phyloP scores from a whole-genome alignment of 2,113 vertebrate genomes.

The Poicephalus gulielmi region DNA sequence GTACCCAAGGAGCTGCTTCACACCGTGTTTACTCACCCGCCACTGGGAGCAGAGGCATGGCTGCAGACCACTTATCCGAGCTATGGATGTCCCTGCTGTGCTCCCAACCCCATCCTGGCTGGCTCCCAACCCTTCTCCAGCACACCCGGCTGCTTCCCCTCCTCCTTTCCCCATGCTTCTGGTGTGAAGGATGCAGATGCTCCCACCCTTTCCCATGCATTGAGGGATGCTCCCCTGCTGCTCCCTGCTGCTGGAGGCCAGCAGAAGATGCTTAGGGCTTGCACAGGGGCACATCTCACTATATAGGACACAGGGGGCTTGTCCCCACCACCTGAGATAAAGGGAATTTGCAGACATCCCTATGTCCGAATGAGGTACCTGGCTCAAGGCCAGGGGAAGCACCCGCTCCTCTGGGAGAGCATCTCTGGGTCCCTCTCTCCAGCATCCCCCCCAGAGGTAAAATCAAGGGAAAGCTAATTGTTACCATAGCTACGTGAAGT shows the following conservation, averaged over 20 bases:
- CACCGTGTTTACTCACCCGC: not conserved
- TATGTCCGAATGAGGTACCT: accelerated
- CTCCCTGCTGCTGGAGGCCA: not conserved
- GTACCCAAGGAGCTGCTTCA: not conserved
- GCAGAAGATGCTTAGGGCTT: not conserved
- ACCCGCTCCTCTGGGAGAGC: not conserved
- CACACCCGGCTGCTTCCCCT: not conserved
- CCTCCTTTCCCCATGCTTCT: not conserved
- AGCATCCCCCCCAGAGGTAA: constrained; percentile 63
- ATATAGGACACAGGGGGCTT: not conserved
- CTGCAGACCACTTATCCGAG: not conserved
- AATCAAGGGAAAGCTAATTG: constrained; percentile 73
- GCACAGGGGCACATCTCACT: not conserved
- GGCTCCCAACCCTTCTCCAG: not conserved
- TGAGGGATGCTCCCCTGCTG: not conserved
- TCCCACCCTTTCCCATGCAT: not conserved
- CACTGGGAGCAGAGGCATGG: not conserved
- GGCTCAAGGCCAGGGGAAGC: not conserved
- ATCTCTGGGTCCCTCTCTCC: constrained; percentile 31
- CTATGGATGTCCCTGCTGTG: not conserved
- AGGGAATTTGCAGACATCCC: not conserved
- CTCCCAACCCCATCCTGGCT: not conserved
- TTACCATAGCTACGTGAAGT: constrained; percentile 79
- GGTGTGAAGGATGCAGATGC: not conserved
- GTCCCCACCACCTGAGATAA: not conserved